Percentiles rank a stretch among this genome's conserved stretches.
Conservation (phyloP, 2,888 invertebrate species). For the Diaphora mendica region DNA sequence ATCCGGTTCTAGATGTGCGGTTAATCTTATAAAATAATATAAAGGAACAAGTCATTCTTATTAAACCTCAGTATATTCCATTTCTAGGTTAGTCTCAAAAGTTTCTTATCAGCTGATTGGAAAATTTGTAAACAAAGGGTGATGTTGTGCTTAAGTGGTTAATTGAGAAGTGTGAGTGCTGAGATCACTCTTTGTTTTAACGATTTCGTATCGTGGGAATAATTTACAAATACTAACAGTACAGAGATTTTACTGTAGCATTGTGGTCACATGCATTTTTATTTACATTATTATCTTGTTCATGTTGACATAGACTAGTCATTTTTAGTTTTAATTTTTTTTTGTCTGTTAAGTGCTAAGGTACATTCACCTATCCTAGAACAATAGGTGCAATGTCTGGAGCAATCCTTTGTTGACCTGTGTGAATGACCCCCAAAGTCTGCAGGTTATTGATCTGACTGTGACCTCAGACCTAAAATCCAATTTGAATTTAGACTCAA, state of each 20-base stretch:
- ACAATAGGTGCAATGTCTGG: background rate
- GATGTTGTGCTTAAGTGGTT: slow-evolving; percentile 6
- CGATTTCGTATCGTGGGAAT: background rate
- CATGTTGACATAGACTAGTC: background rate
- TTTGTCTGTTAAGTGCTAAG: background rate
- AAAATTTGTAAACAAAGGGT: slow-evolving; percentile 59
- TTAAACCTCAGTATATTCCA: slow-evolving; percentile 19
- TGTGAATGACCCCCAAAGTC: slow-evolving; percentile 10
- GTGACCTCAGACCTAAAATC: background rate
- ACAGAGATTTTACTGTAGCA: background rate
- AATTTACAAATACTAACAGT: background rate
- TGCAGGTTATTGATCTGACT: background rate
- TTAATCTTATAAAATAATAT: slow-evolving; percentile 49
- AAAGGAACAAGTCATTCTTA: slow-evolving; percentile 38
- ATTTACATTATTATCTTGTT: background rate
- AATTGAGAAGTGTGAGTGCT: slow-evolving; percentile 5
- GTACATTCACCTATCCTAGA: background rate
- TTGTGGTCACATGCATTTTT: background rate
- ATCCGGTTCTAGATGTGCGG: slow-evolving; percentile 39
- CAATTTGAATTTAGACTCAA: background rate
- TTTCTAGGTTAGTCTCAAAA: slow-evolving; percentile 20
- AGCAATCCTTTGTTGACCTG: slow-evolving; percentile 2
- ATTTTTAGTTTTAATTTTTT: background rate
- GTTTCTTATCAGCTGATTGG: slow-evolving; percentile 56
- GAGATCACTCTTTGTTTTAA: slow-evolving; percentile 3